Base-by-base conservation (phyloP, 2,888 invertebrate species). In the Agriopis aurantiaria region DNA sequence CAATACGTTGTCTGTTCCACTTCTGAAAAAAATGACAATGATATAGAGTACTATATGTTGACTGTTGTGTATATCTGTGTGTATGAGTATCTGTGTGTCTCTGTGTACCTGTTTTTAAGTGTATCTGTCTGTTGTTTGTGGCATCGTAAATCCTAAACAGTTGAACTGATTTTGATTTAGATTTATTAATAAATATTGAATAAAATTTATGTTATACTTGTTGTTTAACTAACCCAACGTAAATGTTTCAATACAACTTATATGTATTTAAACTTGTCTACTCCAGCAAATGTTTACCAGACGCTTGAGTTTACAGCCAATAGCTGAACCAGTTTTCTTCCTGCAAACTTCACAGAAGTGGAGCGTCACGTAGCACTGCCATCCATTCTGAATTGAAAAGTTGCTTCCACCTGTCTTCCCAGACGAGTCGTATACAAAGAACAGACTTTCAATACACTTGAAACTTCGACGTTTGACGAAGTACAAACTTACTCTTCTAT, bases 401-500 rank as follows among this genome's bases (percentile, higher is more conserved):
- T 72, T 68, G 66, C 72, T 79, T 76, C 69, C 79, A 81, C 80
- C 80, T 83, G 81, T 77, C 79, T 76, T 69, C 65, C 69, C 68
- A 67, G 69, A 45, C 60, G 11, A 40, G 77, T 72, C 65, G 77
- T 78, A 79, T 74, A 80, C 80, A 83, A 82, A 82, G 78, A 79
- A 76, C 76, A 70, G 76, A 79, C 75, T 82, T 80, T 79, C 82
- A 81, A 80, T 82, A 80, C 77, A 79, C 80, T 80, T 75, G 78
- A 79, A 85, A 82, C 78, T 85, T 80, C 58, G 75, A 71, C 75
- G 78, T 80, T 81, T 79, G 76, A 78, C 72, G 73, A 75, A 75
- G 75, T 76, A 71, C 77, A 74, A 78, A 72, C 17, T 64, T 71
- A 65, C 23, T 65, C 11, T 40, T 9, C 40, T 48, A 46, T 59